A percentile compares a stretch with the other conserved stretches of the same genome.
Conservation (phyloP, 2,888 invertebrate species). For the Drosophila ustulata region DNA sequence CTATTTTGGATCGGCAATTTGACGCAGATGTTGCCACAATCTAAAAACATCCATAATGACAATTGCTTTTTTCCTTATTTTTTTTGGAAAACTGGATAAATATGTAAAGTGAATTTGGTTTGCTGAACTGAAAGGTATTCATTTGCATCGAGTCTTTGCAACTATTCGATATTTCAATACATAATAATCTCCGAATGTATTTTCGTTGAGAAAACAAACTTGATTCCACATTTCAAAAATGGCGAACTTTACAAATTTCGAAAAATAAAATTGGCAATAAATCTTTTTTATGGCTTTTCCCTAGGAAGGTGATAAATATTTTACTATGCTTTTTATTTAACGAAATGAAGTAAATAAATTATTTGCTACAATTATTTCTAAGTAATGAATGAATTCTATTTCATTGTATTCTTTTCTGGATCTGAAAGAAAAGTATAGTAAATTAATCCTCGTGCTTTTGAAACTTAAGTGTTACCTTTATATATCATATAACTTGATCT, state of each 20-base stretch:
- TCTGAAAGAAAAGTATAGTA: too few species aligned
- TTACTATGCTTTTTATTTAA: not conserved
- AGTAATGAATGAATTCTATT: not conserved
- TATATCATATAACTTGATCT: too few species aligned
- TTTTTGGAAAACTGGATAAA: conserved; percentile 16
- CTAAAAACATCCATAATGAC: conserved; percentile 42
- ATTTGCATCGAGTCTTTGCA: not conserved
- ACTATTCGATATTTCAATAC: not conserved
- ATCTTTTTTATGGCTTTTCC: not conserved
- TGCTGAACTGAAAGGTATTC: not conserved
- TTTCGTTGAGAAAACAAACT: not conserved
- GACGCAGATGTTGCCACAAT: conserved; percentile 49
- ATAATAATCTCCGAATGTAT: not conserved
- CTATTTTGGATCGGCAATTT: conserved; percentile 58
- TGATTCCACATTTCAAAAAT: not conserved
- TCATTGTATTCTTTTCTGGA: too few species aligned
- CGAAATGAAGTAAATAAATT: not conserved
- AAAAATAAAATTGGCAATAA: not conserved
- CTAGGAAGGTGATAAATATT: not conserved
- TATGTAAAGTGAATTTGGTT: not conserved
- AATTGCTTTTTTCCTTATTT: conserved; percentile 15
- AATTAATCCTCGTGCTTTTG: not conserved
- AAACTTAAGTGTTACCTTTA: not conserved
- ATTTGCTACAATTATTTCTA: not conserved
- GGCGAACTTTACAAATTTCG: not conserved